Conservation (phyloP, 2,797 vertebrate species). For the Rhinatrema bivittatum region DNA sequence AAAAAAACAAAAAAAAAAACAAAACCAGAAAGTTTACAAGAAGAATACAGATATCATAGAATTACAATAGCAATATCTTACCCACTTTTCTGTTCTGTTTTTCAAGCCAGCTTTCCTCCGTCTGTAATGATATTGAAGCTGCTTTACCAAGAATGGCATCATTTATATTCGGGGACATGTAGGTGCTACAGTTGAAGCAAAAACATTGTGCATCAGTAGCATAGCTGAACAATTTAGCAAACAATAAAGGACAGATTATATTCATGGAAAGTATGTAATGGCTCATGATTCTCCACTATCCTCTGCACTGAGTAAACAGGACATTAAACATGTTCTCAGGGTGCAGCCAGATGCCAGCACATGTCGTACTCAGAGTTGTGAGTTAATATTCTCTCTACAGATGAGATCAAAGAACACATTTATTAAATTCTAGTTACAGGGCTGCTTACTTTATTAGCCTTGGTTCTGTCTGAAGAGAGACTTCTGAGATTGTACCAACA, state of each 20-base stretch:
- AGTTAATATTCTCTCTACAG: too few relatives aligned
- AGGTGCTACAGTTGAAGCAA: neutral
- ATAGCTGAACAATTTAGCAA: too few relatives aligned
- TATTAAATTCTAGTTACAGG: neutral
- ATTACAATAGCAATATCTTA: conserved; percentile 9
- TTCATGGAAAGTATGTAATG: too few relatives aligned
- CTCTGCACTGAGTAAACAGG: accelerated
- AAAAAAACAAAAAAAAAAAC: too few relatives aligned
- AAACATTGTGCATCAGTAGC: neutral
- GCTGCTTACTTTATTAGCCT: neutral
- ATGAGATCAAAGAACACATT: too few relatives aligned
- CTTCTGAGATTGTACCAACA: too few relatives aligned
- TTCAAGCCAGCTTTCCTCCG: conserved; percentile 32
- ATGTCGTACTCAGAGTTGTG: too few relatives aligned
- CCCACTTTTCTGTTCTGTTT: neutral
- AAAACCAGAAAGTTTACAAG: too few relatives aligned
- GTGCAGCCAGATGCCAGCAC: too few relatives aligned
- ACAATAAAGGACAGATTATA: neutral
- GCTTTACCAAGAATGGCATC: accelerated
- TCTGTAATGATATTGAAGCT: conserved; percentile 15
- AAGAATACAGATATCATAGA: too few relatives aligned
- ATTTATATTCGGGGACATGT: accelerated
- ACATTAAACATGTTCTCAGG: accelerated
- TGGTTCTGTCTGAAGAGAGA: too few relatives aligned
- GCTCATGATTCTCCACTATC: too few relatives aligned